Conservation (phyloP, 2,797 vertebrate genomes). For the Mus spretus region DNA sequence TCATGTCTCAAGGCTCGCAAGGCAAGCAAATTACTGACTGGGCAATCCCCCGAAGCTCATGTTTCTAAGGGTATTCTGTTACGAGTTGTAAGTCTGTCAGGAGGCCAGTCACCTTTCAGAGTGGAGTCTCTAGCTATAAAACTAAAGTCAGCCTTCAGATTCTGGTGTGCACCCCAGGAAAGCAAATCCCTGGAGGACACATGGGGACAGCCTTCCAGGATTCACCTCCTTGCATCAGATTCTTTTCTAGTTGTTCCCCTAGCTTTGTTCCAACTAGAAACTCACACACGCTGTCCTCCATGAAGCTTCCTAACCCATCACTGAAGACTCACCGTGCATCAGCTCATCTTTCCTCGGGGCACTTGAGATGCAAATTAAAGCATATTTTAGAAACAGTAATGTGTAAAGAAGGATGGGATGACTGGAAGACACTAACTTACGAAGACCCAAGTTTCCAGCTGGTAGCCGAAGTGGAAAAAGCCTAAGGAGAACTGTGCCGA, state of each 20-base stretch:
- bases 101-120: neutral
- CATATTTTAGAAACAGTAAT: neutral
- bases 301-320: neutral
- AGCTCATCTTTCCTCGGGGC: neutral
- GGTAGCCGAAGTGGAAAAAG: neutral
- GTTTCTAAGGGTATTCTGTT: neutral
- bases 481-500: neutral
- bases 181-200: neutral
- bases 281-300: neutral
- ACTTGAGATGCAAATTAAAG: constrained; percentile 24
- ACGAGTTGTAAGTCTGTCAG: constrained; percentile 1
- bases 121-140: constrained; percentile 19
- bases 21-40: neutral
- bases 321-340: neutral
- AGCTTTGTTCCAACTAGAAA: neutral
- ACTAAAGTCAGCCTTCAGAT: constrained; percentile 33
- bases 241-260: neutral
- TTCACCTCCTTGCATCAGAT: too few species aligned
- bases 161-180: neutral
- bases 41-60: neutral
- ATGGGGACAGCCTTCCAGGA: neutral
- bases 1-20: neutral
- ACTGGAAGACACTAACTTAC: neutral
- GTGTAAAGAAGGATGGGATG: neutral
- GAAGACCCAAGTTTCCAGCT: neutral